phyloP scores from a whole-genome alignment of 2,113 vertebrate genomes.

The Meleagris gallopavo region DNA sequence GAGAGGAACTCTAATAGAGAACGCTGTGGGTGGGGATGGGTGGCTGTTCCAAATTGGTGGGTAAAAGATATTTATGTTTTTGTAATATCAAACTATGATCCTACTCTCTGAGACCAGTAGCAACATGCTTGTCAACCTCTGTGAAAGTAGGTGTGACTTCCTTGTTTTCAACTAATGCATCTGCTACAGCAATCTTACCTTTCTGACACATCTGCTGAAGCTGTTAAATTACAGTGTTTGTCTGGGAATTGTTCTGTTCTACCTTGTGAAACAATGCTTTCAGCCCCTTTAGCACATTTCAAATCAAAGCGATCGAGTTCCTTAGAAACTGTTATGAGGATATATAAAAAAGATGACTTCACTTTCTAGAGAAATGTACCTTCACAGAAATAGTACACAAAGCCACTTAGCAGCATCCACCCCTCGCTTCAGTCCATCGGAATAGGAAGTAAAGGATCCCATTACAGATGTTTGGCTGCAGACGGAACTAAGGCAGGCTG shows the following conservation, averaged over 20 bases:
- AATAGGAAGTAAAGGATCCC: not conserved
- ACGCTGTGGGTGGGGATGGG: not conserved
- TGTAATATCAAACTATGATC: not conserved
- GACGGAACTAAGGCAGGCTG: not conserved
- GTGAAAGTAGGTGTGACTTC: not conserved
- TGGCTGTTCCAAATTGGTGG: not conserved
- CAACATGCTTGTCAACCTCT: not conserved
- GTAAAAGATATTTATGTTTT: not conserved
- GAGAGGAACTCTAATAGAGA: not conserved
- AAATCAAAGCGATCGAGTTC: not conserved
- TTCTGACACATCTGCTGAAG: accelerated
- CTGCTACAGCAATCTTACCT: not conserved
- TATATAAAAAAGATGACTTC: not conserved
- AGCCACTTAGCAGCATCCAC: not conserved
- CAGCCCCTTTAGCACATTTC: not conserved
- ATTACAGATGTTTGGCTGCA: not conserved
- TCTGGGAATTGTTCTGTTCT: not conserved
- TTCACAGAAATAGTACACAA: not conserved
- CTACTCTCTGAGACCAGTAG: not conserved
- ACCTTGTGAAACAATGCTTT: not conserved
- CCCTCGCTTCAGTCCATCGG: not conserved
- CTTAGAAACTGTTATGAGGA: not conserved
- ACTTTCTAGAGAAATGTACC: not conserved
- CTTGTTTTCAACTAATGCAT: not conserved
- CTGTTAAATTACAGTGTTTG: not conserved